Base-by-base conservation (phyloP, 2,797 vertebrate genomes). In the Oryzias sinensis region DNA sequence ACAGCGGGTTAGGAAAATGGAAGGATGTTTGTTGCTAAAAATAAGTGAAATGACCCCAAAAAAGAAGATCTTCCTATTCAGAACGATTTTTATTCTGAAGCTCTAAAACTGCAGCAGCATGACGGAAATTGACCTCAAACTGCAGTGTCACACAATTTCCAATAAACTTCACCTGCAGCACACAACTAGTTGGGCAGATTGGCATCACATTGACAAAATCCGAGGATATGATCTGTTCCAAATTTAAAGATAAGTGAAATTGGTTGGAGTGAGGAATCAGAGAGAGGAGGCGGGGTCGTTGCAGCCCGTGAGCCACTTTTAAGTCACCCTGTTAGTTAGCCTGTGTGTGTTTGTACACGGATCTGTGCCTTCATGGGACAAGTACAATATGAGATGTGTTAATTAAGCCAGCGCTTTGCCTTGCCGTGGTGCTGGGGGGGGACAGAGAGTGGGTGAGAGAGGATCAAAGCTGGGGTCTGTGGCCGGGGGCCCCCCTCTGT, bases 401-500 rank as follows among this genome's bases (percentile, higher is more conserved):
- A 96, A 97, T 96, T 95, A 97, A 95, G 88, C 91, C 91, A 93
- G 91, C 92, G 92, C 91, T 91, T 68, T 70, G 76, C 53, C 62
- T 91, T 76, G 90, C 87, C 92, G 92, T 89, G 90, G 70, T 92
- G 83, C 91, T 27, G 89, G 8, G 18, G 60, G 62, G 27, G 45
- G 42, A 6, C 56, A 55, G 48, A 59, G 56, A 78, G 74, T 62
- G 52, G 50, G 59, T 62, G 53, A 53, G 56, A 67, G 74, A 90
- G 94, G 95, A 97, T 98, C 95, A 97, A 98, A 98, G 94, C 85
- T 24, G 63, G 88, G 88, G 91, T 93, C 92, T 92, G 90, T 92
- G 93, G 93, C 94, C 94, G 91, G 77, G 90, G 92, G 92, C 94
- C 75, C 94, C 75, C 94, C 91, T 93, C 93, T 84, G 92, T 91